Base-by-base conservation (phyloP, 2,888 invertebrate genomes). In the Cephus rjabovi region DNA sequence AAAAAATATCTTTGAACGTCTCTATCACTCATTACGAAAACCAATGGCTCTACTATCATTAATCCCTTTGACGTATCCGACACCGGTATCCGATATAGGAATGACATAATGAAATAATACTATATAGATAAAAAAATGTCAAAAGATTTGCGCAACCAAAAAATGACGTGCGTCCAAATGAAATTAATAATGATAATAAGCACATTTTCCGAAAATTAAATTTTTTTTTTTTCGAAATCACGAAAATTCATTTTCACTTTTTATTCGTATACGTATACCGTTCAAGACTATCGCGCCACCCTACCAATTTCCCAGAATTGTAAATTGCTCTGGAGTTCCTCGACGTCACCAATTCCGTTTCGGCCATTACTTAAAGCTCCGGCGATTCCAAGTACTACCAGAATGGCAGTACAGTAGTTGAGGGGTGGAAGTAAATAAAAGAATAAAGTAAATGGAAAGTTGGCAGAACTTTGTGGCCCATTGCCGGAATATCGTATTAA, bases 281-380 rank as follows among this genome's bases (percentile, higher is more conserved):
- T 15, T 37, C 15, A 4, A 15, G 12, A 37, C 12, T 15, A 15
- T 37, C 0, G 12, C 15, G 1, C 12, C 3, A 15, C 12, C 37
- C 56, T 56, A 1, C 23, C 2, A 56, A 56, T 23, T 56, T 56
- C 23, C 56, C 23, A 23, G 56, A 23, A 23, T 56, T 56, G 23
- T 23, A 56, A 23, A 23, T 23, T 56, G 2, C 56, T 56, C 56
- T 9, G 9, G 56, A 23, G 56, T 56, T 56, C 56, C 56, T 56
- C 56, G 23, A 56, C 56, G 56, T 23, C 56, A 56, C 56, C 71
- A n/a, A 33, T 33, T 71, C 23, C 34, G 30, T 31, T 30, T 15
- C 71, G 23, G 30, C 30, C 71, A 71, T 71, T 71, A 71, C 30
- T 31, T 71, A 71, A 71, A 71, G 71, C 71, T 71, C 30, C 12